Percentiles rank a stretch among this genome's conserved stretches.
These are phyloP conservation scores for Phylloscopus trochilus DNA, from an alignment of 2,113 vertebrate species.

Conservation along the genomic window DNA sequence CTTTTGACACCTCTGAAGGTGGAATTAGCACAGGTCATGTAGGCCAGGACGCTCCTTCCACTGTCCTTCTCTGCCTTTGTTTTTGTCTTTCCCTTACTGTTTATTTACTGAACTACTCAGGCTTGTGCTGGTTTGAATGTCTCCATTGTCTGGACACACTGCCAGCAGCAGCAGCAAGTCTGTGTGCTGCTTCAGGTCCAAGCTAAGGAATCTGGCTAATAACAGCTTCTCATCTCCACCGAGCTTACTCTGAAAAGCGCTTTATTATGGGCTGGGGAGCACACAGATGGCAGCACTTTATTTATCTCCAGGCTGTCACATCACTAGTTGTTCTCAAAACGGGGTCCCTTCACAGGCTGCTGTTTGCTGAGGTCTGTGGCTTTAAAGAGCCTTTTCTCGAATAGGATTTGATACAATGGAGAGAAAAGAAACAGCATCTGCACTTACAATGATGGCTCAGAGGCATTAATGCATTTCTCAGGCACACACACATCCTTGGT, in stretches of 20 bases:
- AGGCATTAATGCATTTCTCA: neutral
- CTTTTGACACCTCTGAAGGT: constrained; percentile 60
- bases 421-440: constrained; percentile 14
- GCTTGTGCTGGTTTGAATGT: constrained; percentile 58
- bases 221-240: constrained; percentile 27
- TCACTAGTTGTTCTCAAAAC: neutral
- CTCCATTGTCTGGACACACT: constrained; percentile 57
- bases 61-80: neutral
- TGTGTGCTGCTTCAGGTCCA: constrained; percentile 6
- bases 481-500: neutral
- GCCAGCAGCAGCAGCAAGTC: constrained; percentile 37
- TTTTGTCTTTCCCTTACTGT: constrained; percentile 37
- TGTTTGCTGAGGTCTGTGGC: neutral
- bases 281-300: constrained; percentile 39
- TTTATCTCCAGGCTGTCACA: constrained; percentile 33
- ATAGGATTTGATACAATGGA: constrained; percentile 36
- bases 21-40: constrained; percentile 5
- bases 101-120: constrained; percentile 13
- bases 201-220: constrained; percentile 69
- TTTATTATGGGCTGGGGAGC: constrained; percentile 24
- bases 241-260: constrained; percentile 13
- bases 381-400: neutral
- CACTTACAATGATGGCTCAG: neutral
- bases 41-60: neutral
- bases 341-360: neutral